Evolutionary conservation across 2,113 vertebrate genomes (phyloP).

Genomic region (Lucifuga dentata): DNA sequence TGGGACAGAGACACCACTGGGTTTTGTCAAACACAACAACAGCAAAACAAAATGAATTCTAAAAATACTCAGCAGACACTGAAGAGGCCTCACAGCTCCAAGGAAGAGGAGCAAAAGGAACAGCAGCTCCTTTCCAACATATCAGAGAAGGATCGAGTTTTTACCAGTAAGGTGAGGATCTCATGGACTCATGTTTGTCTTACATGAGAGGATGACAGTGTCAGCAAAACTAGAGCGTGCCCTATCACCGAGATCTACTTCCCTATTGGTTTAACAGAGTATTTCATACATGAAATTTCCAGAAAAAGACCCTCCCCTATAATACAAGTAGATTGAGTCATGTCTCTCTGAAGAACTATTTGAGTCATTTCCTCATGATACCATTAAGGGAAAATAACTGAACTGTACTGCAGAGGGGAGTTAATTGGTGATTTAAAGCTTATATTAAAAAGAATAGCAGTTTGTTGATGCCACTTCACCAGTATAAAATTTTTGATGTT

Average conservation of each 20-base stretch:
- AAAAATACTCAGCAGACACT: constrained; percentile 62
- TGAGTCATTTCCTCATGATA: neutral
- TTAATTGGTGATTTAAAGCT: neutral
- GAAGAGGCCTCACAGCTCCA: constrained; percentile 74
- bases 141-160: constrained; percentile 70
- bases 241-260: constrained; percentile 47
- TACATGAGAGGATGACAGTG: constrained; percentile 21
- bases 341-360: constrained; percentile 29
- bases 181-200: constrained; percentile 7
- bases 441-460: neutral
- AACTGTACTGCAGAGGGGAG: neutral
- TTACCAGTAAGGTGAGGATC: constrained; percentile 81
- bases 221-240: constrained; percentile 43
- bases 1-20: constrained; percentile 43
- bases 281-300: constrained; percentile 31
- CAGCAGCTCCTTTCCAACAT: constrained; percentile 58
- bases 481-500: neutral
- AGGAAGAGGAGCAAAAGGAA: constrained; percentile 53
- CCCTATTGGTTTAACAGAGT: constrained; percentile 13
- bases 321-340: constrained; percentile 25
- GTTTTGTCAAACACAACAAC: constrained; percentile 62
- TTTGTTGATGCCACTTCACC: neutral
- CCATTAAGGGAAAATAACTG: neutral
- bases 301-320: constrained; percentile 27
- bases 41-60: constrained; percentile 48